A percentile compares a stretch with the other conserved stretches of the same genome.
Conservation (phyloP, 2,113 vertebrate species). For the Tympanuchus pallidicinctus region DNA sequence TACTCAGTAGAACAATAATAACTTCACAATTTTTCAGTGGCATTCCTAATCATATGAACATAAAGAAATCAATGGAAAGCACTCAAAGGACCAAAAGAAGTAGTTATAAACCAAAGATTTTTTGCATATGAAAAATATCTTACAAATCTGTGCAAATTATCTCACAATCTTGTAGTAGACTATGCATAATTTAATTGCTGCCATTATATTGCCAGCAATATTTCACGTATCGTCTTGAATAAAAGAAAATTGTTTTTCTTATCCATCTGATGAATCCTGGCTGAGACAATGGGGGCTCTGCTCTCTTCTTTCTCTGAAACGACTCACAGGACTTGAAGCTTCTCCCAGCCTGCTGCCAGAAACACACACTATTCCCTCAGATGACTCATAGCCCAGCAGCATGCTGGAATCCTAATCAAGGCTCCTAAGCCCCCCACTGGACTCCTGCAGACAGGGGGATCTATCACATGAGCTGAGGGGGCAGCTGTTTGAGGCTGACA, state of each 20-base stretch:
- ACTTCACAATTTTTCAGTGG: not conserved
- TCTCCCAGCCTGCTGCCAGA: not conserved
- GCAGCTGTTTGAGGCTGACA: not conserved
- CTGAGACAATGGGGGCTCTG: not conserved
- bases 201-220: not conserved
- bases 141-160: not conserved
- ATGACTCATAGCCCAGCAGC: not conserved
- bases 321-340: not conserved
- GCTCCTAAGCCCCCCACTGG: not conserved
- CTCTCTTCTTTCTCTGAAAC: not conserved
- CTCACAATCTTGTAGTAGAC: not conserved
- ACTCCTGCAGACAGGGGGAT: not conserved
- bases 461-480: not conserved
- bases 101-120: not conserved
- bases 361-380: not conserved
- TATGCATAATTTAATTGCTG: not conserved
- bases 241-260: not conserved
- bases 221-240: not conserved
- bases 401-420: not conserved
- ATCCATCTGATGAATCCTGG: not conserved
- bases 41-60: not conserved
- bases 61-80: not conserved
- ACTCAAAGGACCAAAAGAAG: not conserved
- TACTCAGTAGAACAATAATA: not conserved
- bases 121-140: not conserved